These are phyloP conservation scores for Emmelina monodactyla DNA, from an alignment of 2,888 invertebrate species.

Conservation along the genomic window DNA sequence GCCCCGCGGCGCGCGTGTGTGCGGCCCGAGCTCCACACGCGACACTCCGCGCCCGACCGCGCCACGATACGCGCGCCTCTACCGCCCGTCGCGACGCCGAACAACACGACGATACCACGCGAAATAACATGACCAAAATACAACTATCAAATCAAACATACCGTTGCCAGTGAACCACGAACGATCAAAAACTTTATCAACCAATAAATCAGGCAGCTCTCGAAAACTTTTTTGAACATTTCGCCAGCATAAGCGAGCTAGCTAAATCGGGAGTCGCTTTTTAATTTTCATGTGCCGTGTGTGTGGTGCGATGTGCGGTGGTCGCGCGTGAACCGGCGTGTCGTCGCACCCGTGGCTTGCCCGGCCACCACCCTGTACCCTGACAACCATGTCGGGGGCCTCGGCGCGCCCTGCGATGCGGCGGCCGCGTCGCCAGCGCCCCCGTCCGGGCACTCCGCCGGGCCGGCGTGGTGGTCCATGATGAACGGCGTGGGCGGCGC, in stretches of 20 bases:
- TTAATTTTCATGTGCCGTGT: conserved; percentile 64
- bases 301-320: conserved; percentile 64
- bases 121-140: conserved; percentile 16
- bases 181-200: conserved; percentile 5
- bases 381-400: conserved; percentile 75
- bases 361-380: conserved; percentile 83
- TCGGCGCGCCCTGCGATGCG: conserved; percentile 74
- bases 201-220: too few species aligned
- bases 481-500: conserved; percentile 82
- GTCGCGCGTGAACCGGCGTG: conserved; percentile 57
- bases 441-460: conserved; percentile 84
- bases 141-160: too few species aligned
- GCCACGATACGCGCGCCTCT: conserved; percentile 48
- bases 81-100: conserved; percentile 26
- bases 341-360: conserved; percentile 75
- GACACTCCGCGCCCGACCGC: conserved; percentile 63
- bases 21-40: conserved; percentile 42
- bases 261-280: conserved; percentile 58
- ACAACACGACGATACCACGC: conserved; percentile 10
- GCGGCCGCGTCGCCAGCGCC: conserved; percentile 77
- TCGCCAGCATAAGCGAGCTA: conserved; percentile 37
- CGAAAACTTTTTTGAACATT: too few species aligned
- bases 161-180: too few species aligned
- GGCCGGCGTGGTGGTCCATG: conserved; percentile 86
- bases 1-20: conserved; percentile 39